Evolutionary conservation across 2,888 invertebrate species (phyloP).

Genomic region (Meiosimyza platycephala): DNA sequence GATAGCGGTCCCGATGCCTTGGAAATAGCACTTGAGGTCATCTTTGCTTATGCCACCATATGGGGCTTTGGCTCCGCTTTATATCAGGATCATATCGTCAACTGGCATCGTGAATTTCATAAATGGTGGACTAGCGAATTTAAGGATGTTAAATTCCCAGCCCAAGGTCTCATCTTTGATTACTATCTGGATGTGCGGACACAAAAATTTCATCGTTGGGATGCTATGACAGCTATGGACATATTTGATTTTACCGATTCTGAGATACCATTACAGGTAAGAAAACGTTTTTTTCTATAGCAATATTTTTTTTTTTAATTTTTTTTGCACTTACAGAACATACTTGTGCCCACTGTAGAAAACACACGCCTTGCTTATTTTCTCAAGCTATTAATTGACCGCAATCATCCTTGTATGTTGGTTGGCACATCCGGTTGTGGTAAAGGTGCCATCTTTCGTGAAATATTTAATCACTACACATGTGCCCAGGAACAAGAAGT

Average conservation of each 20-base stretch:
- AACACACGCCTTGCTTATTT: constrained; percentile 89
- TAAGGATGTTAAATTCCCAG: constrained; percentile 90
- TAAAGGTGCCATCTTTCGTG: constrained; percentile 89
- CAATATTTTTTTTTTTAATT: constrained; percentile 6
- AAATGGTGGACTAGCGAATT: constrained; percentile 97
- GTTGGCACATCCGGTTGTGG: constrained; percentile 92
- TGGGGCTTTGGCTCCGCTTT: constrained; percentile 96
- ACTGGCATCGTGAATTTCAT: constrained; percentile 94
- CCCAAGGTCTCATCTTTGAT: constrained; percentile 85
- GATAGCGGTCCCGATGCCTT: constrained; percentile 75
- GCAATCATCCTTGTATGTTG: constrained; percentile 87
- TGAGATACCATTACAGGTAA: constrained; percentile 87
- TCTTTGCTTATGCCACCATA: constrained; percentile 89
- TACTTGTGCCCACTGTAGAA: constrained; percentile 89
- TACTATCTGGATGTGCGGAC: constrained; percentile 89
- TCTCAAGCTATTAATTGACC: constrained; percentile 83
- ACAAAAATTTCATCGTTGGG: constrained; percentile 89
- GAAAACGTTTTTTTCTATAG: not conserved
- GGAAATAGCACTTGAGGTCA: constrained; percentile 79
- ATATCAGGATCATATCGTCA: constrained; percentile 89
- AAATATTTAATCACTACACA: constrained; percentile 69
- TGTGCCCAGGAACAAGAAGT: constrained; percentile 64
- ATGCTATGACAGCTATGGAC: constrained; percentile 74
- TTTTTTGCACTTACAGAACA: constrained; percentile 70
- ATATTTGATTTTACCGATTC: constrained; percentile 70